Evolutionary conservation across 2,797 vertebrate genomes (phyloP), one percentile per base, ranked within the genome.

Genomic region (Varecia variegata): DNA sequence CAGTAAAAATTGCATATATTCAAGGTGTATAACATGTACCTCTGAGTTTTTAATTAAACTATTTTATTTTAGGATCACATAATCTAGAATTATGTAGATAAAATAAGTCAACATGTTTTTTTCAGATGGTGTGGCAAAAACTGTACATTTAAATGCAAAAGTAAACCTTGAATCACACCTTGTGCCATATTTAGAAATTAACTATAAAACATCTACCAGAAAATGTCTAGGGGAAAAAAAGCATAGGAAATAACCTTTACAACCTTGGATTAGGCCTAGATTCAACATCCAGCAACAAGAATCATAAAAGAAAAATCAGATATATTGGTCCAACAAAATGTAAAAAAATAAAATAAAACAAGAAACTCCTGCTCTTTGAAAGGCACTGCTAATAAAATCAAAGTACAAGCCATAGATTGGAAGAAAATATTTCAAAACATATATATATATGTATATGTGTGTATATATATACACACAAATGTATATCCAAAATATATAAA

Each of bases 371-470:
- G 14, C 23, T 70, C 2, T 40, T 79, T 40, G 7, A 80, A 88
- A 80, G n/a, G 58, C 8, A 47, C 13, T 38, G 23, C 30, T 38
- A 71, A 60, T n/a, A 70, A 71, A 68, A 80, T 70, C 17, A n/a
- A 92, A 65, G 27, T 6, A 73, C 12, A 83, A 50, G 8, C 10
- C 43, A 65, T 12, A 93, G 32, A 68, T 3, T 77, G 8, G 47
- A 21, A 30, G 40, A 68, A 77, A 76, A 77, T 77, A 68, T 58
- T 85, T 77, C 15, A 17, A 84, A 54, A 27, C 1, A 62, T 52
- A n/a, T 8, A 11, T 45, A 1, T 68, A 0, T 35, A 0, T 35
- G 7, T 67, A 18, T n/a, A 0, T 20, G 3, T 35, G 7, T 7
- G 11, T 56, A 0, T 56, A 2, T n/a, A n/a, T n/a, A 15, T 62